These are phyloP conservation scores for Athalia rosae DNA, from an alignment of 2,888 invertebrate species.

Conservation along the genomic window DNA sequence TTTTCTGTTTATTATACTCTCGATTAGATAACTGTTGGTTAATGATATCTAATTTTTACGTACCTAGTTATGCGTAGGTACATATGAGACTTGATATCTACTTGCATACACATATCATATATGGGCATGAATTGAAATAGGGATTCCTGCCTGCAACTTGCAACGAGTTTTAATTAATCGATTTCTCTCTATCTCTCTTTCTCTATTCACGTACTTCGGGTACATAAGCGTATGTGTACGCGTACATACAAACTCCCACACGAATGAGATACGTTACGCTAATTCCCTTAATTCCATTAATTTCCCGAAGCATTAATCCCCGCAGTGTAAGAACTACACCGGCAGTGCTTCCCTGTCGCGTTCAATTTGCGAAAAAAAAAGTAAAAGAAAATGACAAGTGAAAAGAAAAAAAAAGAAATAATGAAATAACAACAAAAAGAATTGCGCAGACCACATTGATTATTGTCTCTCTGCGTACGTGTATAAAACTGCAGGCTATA, in stretches of 20 bases:
- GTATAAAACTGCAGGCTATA: too few relatives aligned
- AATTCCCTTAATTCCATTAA: constrained; percentile 22
- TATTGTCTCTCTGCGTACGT: too few relatives aligned
- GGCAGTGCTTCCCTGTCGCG: constrained; percentile 55
- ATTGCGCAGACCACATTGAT: background rate
- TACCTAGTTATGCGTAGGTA: too few relatives aligned
- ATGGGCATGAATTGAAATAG: background rate
- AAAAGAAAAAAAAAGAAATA: background rate
- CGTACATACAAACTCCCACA: background rate
- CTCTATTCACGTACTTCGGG: background rate
- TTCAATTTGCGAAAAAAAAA: constrained; percentile 53
- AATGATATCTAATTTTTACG: too few relatives aligned
- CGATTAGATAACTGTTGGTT: too few relatives aligned
- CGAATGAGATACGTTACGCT: background rate
- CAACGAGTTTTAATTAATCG: too few relatives aligned
- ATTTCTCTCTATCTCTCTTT: too few relatives aligned
- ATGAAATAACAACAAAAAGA: background rate
- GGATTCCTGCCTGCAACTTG: background rate
- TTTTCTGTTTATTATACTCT: too few relatives aligned
- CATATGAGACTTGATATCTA: too few relatives aligned
- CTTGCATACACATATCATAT: too few relatives aligned
- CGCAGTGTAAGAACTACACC: background rate
- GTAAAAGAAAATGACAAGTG: background rate
- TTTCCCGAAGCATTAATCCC: constrained; percentile 13
- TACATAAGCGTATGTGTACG: background rate